Base-by-base conservation (phyloP, 2,888 invertebrate genomes). In the Kryphioiulus occultus region DNA sequence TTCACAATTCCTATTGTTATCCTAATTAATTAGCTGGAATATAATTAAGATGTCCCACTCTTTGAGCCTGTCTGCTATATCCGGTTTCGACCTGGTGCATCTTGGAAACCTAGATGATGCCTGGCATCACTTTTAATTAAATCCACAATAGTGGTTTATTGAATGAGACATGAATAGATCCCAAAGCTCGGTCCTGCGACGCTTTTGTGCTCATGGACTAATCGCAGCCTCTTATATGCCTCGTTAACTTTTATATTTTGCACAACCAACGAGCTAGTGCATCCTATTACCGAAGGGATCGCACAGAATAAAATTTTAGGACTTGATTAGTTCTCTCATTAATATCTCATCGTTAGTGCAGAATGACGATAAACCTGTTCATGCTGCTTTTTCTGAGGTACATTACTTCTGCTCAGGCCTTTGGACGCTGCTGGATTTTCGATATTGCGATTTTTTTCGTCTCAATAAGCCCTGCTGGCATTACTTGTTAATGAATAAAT, bases 231-330 rank as follows among this genome's bases (percentile, higher is more conserved):
- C n/a, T 59, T 59, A 19, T 19, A 59, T 59, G 59, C 59, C 59
- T 59, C 59, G 59, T 59, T 59, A 59, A 59, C n/a, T 59, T 59
- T n/a, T 59, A 1, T n/a, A 59, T 59, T 59, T 59, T 59, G 59
- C 59, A 59, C 59, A 59, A 59, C n/a, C 3, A 59, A 59, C 59
- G 59, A 59, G 59, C 59, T 59, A 59, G n/a, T 59, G 59, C 22
- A 59, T 59, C 59, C n/a, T 59, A 59, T 59, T 59, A 59, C n/a
- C 59, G 59, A 59, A 59, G 59, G n/a, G 59, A 59, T 59, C n/a
- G 19, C 59, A 2, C 2, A 59, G 59, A 59, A n/a, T 59, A n/a
- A 59, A 59, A 59, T 59, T 59, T 59, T n/a, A n/a, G 59, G 59
- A n/a, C 59, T n/a, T 59, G 59, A 59, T 59, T 59, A 59, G 59